Conservation (phyloP, 2,888 invertebrate genomes). For the Caenorhabditis wallacei region DNA sequence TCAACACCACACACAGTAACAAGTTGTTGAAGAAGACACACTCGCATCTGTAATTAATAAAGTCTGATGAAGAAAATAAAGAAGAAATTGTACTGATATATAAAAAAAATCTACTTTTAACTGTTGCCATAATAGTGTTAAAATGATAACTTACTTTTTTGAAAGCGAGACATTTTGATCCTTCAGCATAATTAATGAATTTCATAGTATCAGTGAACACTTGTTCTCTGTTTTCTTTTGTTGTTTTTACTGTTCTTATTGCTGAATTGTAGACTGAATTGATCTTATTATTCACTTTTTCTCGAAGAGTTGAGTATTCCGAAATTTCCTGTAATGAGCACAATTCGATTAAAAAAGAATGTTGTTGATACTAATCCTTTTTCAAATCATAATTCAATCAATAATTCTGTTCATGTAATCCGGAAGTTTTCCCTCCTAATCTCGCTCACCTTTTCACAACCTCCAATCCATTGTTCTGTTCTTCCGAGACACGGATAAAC, state of each 20-base stretch:
- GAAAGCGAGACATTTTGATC: conserved; percentile 59
- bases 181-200: conserved; percentile 65
- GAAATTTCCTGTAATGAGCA: conserved; percentile 41
- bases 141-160: conserved; percentile 40
- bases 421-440: no score
- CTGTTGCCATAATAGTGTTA: not conserved
- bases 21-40: conserved; percentile 65
- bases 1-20: conserved; percentile 65
- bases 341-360: not conserved
- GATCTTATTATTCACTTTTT: conserved; percentile 67
- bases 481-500: conserved; percentile 72
- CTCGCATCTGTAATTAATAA: conserved; percentile 57
- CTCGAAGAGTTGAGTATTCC: conserved; percentile 60
- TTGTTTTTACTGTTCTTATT: conserved; percentile 62
- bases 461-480: conserved; percentile 48
- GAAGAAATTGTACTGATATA: no score
- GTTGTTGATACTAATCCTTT: not conserved
- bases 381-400: not conserved
- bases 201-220: conserved; percentile 67
- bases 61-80: no score
- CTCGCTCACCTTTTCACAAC: conserved; percentile 46
- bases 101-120: no score
- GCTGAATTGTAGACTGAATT: conserved; percentile 67
- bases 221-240: conserved; percentile 40
- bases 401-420: no score